phyloP scores from a whole-genome alignment of 2,888 invertebrate genomes.

The Vesta saturnalis region DNA sequence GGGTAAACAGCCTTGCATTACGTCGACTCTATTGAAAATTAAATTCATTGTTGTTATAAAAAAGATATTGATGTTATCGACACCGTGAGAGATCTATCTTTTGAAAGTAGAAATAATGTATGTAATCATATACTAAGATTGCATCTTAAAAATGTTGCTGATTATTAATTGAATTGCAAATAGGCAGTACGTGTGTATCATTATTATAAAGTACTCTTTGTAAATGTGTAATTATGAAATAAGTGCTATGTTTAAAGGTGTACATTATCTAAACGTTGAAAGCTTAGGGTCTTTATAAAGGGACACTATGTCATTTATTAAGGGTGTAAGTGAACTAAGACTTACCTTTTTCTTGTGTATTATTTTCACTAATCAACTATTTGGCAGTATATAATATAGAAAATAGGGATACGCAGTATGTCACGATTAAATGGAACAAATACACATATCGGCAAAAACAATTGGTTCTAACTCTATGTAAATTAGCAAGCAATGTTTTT shows the following conservation, averaged over 20 bases:
- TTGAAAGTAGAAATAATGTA: constrained; percentile 13
- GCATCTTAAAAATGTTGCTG: not conserved
- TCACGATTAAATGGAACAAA: too few relatives aligned
- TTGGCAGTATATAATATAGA: too few relatives aligned
- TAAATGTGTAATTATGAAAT: constrained; percentile 1
- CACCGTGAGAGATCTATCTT: constrained; percentile 16
- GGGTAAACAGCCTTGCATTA: not conserved
- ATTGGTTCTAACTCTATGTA: too few relatives aligned
- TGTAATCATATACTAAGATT: constrained; percentile 6
- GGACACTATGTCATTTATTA: too few relatives aligned
- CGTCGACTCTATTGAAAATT: constrained; percentile 30
- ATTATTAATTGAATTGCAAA: constrained; percentile 9
- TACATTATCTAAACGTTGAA: not conserved
- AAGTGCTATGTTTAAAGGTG: not conserved
- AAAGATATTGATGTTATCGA: constrained; percentile 9
- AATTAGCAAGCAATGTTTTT: too few relatives aligned
- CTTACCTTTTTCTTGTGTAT: too few relatives aligned
- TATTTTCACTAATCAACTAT: too few relatives aligned
- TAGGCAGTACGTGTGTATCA: not conserved
- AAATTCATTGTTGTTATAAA: constrained; percentile 17
- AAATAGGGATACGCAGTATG: too few relatives aligned
- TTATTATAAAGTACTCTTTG: constrained; percentile 1
- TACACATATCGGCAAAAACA: too few relatives aligned
- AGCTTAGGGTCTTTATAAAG: too few relatives aligned
- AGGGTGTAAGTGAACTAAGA: too few relatives aligned